These are phyloP conservation scores for Ceyx margarethae DNA, from an alignment of 2,113 vertebrate genomes.

Conservation along the genomic window DNA sequence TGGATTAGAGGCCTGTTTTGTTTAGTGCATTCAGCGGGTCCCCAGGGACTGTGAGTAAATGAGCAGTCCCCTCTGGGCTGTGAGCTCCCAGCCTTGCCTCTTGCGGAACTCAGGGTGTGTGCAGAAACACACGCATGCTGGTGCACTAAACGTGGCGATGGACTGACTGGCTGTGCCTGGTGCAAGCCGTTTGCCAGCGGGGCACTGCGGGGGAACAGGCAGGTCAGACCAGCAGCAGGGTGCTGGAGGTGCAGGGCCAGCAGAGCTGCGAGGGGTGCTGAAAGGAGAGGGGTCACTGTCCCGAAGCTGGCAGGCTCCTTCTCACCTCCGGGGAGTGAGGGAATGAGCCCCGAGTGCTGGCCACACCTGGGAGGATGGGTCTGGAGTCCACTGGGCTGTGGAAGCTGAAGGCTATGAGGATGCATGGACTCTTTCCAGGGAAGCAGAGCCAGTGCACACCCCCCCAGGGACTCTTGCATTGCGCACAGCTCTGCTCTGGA, in stretches of 20 bases:
- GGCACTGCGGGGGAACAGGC: background rate
- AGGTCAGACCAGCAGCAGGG: background rate
- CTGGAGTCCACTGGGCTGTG: fast-evolving
- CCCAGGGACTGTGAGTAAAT: slow-evolving; percentile 67
- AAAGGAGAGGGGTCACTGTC: background rate
- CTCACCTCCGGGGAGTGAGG: background rate
- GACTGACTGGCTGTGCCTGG: background rate
- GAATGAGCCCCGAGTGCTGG: background rate
- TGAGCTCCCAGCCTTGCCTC: slow-evolving; percentile 25
- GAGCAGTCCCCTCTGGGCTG: slow-evolving; percentile 51
- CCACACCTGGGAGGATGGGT: background rate
- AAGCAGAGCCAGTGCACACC: fast-evolving
- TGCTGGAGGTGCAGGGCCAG: background rate
- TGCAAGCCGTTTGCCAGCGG: background rate
- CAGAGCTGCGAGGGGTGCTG: background rate
- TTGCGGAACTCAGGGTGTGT: slow-evolving; percentile 39
- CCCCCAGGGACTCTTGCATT: background rate
- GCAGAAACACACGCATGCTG: slow-evolving; percentile 35
- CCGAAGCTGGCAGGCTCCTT: background rate
- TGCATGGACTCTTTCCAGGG: slow-evolving; percentile 5
- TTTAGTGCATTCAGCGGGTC: slow-evolving; percentile 61
- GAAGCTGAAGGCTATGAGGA: background rate
- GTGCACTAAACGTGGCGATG: slow-evolving; percentile 32
- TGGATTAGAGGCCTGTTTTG: slow-evolving; percentile 67
- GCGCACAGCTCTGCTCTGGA: background rate